These are phyloP conservation scores for Crenichthys baileyi DNA, from an alignment of 2,797 vertebrate genomes.

Conservation along the genomic window DNA sequence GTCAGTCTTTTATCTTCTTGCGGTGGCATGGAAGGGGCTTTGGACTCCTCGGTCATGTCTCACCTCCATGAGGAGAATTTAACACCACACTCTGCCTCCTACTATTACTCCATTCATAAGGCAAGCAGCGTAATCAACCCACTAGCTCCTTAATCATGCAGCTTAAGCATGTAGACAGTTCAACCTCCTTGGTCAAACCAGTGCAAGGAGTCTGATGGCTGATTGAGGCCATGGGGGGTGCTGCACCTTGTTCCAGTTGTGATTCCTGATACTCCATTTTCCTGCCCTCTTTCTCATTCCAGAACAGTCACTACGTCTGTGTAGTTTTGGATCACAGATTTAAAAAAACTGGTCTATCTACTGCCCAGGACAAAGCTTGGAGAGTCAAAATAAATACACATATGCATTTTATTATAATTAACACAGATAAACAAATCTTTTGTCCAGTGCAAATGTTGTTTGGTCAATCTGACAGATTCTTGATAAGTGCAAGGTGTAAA, in stretches of 20 bases:
- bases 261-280: constrained; percentile 49
- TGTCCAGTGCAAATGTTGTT: background rate
- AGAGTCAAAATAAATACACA: constrained; percentile 6
- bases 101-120: constrained; percentile 63
- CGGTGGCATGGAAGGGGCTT: constrained; percentile 51
- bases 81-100: constrained; percentile 49
- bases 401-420: constrained; percentile 3
- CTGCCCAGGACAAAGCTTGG: background rate
- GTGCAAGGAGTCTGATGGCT: constrained; percentile 52
- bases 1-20: constrained; percentile 69
- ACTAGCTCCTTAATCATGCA: constrained; percentile 61
- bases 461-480: background rate
- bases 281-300: constrained; percentile 6
- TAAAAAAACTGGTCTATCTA: constrained; percentile 36
- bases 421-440: too few species aligned
- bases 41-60: constrained; percentile 38
- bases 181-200: constrained; percentile 45
- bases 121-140: constrained; percentile 61
- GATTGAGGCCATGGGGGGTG: constrained; percentile 64
- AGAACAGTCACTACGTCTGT: constrained; percentile 32
- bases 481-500: background rate
- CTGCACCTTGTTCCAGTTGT: constrained; percentile 43
- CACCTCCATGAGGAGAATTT: constrained; percentile 62
- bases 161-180: constrained; percentile 34
- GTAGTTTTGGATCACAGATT: constrained; percentile 14